A percentile compares a stretch with the other conserved stretches of the same genome.
phyloP scores from a whole-genome alignment of 2,888 invertebrate species.

The Abrostola tripartita region DNA sequence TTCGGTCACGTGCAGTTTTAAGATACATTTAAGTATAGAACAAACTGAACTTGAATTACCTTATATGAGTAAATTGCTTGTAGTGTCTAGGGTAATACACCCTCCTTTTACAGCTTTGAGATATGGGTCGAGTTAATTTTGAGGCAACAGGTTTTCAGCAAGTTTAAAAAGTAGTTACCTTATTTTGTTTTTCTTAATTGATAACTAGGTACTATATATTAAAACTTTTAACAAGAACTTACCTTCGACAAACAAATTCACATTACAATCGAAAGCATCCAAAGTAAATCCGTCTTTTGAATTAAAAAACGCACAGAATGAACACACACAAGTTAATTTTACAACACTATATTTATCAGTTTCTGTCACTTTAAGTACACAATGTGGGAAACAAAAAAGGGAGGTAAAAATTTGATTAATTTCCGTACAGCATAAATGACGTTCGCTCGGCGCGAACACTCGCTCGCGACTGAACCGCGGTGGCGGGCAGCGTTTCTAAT shows the following conservation, averaged over 20 bases:
- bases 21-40: slow-evolving; percentile 13
- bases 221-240: slow-evolving; percentile 50
- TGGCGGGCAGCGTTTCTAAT: slow-evolving; percentile 78
- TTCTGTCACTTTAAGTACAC: slow-evolving; percentile 57
- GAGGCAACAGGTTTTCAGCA: no score
- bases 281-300: slow-evolving; percentile 56
- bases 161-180: no score
- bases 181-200: no score
- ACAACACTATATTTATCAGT: slow-evolving; percentile 38
- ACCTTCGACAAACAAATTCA: slow-evolving; percentile 70
- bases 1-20: slow-evolving; percentile 22
- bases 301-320: slow-evolving; percentile 60
- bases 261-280: slow-evolving; percentile 67
- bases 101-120: neutral
- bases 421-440: slow-evolving; percentile 41
- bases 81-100: neutral
- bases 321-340: slow-evolving; percentile 57
- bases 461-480: slow-evolving; percentile 66
- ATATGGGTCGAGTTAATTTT: neutral
- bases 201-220: no score
- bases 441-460: slow-evolving; percentile 66
- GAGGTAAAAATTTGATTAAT: slow-evolving; percentile 30
- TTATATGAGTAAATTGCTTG: neutral
- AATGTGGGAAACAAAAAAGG: slow-evolving; percentile 38
- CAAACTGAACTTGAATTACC: slow-evolving; percentile 10